phyloP scores from a whole-genome alignment of 2,797 vertebrate genomes.

The Xenopus petersii region DNA sequence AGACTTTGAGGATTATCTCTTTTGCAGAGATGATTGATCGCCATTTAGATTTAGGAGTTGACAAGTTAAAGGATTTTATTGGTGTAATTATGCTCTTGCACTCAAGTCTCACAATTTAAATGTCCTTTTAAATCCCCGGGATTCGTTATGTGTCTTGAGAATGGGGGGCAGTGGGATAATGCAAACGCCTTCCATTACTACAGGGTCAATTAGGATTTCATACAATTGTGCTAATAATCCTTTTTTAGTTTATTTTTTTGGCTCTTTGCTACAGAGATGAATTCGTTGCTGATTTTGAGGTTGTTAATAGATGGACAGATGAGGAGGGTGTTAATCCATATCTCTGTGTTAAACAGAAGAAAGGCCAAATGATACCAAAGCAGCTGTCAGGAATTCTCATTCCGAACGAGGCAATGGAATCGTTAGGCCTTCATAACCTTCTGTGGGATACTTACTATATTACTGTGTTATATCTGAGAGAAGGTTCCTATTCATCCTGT shows the following conservation, averaged over 20 bases:
- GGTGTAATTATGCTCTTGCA: conserved; percentile 83
- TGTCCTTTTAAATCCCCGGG: conserved; percentile 79
- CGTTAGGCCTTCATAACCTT: too few species aligned
- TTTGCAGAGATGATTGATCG: conserved; percentile 81
- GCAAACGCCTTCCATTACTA: conserved; percentile 82
- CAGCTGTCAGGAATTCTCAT: conserved; percentile 37
- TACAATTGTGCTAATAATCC: conserved; percentile 66
- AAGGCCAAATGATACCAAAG: conserved; percentile 38
- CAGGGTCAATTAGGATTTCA: conserved; percentile 78
- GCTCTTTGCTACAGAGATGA: conserved; percentile 69
- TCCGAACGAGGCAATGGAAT: conserved; percentile 2
- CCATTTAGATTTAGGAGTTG: conserved; percentile 83
- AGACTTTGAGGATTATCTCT: conserved; percentile 79
- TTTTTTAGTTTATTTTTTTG: conserved; percentile 53
- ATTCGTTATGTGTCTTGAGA: conserved; percentile 79
- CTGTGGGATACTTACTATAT: too few species aligned
- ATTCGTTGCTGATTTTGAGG: conserved; percentile 69
- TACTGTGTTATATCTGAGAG: too few species aligned
- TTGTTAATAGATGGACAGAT: conserved; percentile 65
- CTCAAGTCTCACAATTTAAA: conserved; percentile 82
- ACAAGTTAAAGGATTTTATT: conserved; percentile 86
- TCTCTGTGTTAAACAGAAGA: conserved; percentile 25
- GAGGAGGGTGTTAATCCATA: conserved; percentile 59
- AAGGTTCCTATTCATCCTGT: too few species aligned
- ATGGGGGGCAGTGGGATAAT: conserved; percentile 75